Base-by-base conservation (phyloP, 2,888 invertebrate species). In the Oxytorus armatus region DNA sequence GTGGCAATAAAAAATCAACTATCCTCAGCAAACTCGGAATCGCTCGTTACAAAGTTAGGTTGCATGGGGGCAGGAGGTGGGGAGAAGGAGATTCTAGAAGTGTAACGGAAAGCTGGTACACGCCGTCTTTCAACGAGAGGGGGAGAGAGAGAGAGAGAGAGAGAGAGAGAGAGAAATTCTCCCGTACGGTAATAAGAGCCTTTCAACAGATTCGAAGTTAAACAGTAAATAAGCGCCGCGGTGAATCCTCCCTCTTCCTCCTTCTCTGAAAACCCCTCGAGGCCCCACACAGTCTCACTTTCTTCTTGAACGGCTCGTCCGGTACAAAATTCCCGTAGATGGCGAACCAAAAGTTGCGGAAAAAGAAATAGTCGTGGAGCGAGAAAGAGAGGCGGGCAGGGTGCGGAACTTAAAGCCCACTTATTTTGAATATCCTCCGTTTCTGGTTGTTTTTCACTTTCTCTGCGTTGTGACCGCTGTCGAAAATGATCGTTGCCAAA, bases 21-120 rank as follows among this genome's bases (percentile, higher is more conserved):
- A 77, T 68, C 72, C 68, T 76, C 55, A 33, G 76, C 73, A 73
- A 80, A 73, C 73, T 80, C 73, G 73, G 63, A 73, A 80, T 80
- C 80, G 73, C 80, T 76, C 80, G 77, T 80, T 80, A 80, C 55
- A 68, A 80, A 80, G 80, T 80, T 77, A 49, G 70, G 44, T 59
- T 49, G 51, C 63, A 49, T 5, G 47, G n/a, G 33, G 18, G 49
- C 14, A 51, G 29, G 25, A 3, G n/a, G 8, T 16, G n/a, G 51
- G 29, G 29, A 29, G 44, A 79, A 63, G 63, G 55, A 42, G 76
- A 80, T 77, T 77, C 73, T 10, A 53, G 49, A 63, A 76, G 80
- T 66, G 72, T 76, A 77, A 73, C 70, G 74, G 25, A 53, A 72
- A 72, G 76, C 75, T 53, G 59, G 72, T 76, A 66, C 68, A 65